These are phyloP conservation scores for Mystacornis crossleyi DNA, from an alignment of 2,113 vertebrate genomes.

Conservation along the genomic window DNA sequence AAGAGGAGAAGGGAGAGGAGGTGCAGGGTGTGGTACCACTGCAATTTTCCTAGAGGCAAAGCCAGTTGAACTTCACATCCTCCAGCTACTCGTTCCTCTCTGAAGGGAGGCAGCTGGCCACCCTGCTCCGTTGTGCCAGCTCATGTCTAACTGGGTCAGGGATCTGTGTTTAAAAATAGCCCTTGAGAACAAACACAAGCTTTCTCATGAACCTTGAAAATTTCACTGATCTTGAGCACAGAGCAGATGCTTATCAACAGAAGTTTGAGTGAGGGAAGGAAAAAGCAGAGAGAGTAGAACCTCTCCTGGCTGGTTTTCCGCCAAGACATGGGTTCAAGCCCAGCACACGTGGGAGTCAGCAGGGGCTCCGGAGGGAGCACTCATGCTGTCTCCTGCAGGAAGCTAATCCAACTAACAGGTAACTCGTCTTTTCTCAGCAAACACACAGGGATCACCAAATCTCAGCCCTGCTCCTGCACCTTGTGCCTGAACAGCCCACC, in stretches of 20 bases:
- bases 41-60: background rate
- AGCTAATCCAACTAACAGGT: background rate
- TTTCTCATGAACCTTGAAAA: background rate
- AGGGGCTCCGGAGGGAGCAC: background rate
- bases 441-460: background rate
- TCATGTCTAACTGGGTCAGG: background rate
- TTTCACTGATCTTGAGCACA: background rate
- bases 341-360: background rate
- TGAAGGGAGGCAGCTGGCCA: background rate
- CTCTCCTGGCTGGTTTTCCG: background rate
- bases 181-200: background rate
- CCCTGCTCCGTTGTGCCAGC: background rate
- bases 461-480: background rate
- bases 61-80: background rate
- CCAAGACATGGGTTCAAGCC: background rate
- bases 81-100: background rate
- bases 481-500: rapidly evolving
- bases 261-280: background rate
- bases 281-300: background rate
- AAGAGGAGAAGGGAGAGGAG: background rate
- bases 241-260: background rate
- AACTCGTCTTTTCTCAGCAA: background rate
- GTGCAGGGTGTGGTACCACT: background rate
- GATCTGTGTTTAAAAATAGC: background rate
- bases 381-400: background rate